These are phyloP conservation scores for Tangachromis dhanisi DNA, from an alignment of 2,113 vertebrate genomes.

Conservation along the genomic window DNA sequence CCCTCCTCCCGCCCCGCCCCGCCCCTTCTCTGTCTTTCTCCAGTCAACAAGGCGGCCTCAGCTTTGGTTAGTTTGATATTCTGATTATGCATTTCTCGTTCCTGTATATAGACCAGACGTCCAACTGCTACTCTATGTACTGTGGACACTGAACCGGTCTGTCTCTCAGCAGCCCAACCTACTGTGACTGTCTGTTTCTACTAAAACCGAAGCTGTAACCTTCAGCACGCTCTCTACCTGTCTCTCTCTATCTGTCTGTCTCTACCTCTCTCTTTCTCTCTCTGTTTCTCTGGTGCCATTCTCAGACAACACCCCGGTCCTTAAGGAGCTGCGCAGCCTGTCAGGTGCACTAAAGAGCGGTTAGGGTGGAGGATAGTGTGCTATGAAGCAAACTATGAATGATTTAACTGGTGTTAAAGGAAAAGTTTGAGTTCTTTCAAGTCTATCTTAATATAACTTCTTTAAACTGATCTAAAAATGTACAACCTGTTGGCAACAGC, in stretches of 20 bases:
- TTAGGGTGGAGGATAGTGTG: neutral
- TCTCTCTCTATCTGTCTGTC: neutral
- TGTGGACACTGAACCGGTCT: neutral
- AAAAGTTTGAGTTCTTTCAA: neutral
- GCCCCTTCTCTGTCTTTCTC: neutral
- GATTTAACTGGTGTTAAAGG: neutral
- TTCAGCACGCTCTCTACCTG: neutral
- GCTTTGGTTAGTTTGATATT: constrained; percentile 34
- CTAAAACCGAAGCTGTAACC: neutral
- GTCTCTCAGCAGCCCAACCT: neutral
- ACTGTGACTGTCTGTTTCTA: constrained; percentile 17
- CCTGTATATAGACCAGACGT: constrained; percentile 46
- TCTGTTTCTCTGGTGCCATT: constrained; percentile 59
- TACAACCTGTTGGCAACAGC: neutral
- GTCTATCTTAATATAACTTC: neutral
- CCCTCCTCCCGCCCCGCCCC: neutral
- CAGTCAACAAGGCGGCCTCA: neutral
- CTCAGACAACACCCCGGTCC: constrained; percentile 61
- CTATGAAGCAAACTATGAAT: neutral
- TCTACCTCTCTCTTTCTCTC: neutral
- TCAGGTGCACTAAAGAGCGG: neutral
- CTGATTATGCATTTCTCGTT: constrained; percentile 50
- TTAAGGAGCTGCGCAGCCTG: constrained; percentile 37
- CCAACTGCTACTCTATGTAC: constrained; percentile 1
- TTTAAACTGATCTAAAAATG: neutral